These are phyloP conservation scores for Rhorus exstirpatorius DNA, from an alignment of 2,888 invertebrate genomes.

Conservation along the genomic window DNA sequence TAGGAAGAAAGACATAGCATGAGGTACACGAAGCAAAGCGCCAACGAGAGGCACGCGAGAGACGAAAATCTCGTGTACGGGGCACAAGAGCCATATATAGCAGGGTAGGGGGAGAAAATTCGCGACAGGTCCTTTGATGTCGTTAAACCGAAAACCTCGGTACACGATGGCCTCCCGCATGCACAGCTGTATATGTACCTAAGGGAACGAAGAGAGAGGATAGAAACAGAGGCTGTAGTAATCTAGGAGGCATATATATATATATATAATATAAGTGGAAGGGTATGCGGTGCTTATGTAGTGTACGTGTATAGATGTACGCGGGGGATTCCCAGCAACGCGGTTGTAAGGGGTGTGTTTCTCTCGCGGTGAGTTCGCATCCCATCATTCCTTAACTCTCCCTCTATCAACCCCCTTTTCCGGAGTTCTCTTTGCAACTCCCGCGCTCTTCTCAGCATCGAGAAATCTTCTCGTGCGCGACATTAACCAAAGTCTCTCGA, in stretches of 20 bases:
- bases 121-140: conserved; percentile 80
- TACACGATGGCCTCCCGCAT: conserved; percentile 32
- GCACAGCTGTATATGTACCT: conserved; percentile 7
- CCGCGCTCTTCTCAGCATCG: conserved; percentile 15
- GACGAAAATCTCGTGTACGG: conserved; percentile 47
- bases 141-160: conserved; percentile 79
- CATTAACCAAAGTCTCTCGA: conserved; percentile 48
- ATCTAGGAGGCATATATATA: no score
- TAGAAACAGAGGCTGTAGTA: conserved; percentile 39
- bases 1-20: conserved; percentile 33
- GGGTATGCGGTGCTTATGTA: neutral
- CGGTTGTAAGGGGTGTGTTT: conserved; percentile 11
- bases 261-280: neutral
- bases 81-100: conserved; percentile 54
- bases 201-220: conserved; percentile 35
- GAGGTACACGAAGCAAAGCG: conserved; percentile 56
- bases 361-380: conserved; percentile 23
- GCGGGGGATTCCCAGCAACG: conserved; percentile 33
- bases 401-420: neutral
- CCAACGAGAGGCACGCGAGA: conserved; percentile 47
- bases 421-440: neutral
- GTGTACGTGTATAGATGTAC: conserved; percentile 17
- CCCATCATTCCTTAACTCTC: conserved; percentile 23
- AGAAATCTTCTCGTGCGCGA: conserved; percentile 51
- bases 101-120: conserved; percentile 74